Evolutionary conservation across 2,797 vertebrate genomes (phyloP).

Genomic region (Silurus aristotelis): DNA sequence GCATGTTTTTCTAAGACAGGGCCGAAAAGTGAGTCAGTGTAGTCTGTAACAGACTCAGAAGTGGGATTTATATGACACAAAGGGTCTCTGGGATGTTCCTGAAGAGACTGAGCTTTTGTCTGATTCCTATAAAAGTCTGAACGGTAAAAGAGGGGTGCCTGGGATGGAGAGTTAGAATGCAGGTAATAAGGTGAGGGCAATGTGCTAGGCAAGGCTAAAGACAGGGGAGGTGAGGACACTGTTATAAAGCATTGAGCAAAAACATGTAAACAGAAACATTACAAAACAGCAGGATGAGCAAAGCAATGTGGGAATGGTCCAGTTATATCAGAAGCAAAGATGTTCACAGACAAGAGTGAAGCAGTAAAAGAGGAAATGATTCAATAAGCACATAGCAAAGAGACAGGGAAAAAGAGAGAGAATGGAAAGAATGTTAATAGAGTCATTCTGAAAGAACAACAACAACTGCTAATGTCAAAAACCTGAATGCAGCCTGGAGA

Average conservation of each 20-base stretch:
- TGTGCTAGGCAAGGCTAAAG: slow-evolving; percentile 66
- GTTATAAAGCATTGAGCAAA: slow-evolving; percentile 43
- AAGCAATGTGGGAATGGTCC: slow-evolving; percentile 7
- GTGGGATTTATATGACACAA: slow-evolving; percentile 46
- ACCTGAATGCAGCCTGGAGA: slow-evolving; percentile 48
- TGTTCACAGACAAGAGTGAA: slow-evolving; percentile 53
- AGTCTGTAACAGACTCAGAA: slow-evolving; percentile 34
- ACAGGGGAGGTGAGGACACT: slow-evolving; percentile 75
- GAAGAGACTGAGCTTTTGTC: slow-evolving; percentile 40
- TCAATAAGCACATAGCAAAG: slow-evolving; percentile 60
- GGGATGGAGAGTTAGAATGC: slow-evolving; percentile 65
- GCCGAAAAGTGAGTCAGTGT: slow-evolving; percentile 46
- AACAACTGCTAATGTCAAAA: slow-evolving; percentile 69
- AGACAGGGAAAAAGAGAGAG: slow-evolving; percentile 73
- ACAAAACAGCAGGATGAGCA: not conserved
- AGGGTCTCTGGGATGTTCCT: slow-evolving; percentile 56
- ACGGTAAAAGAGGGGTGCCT: slow-evolving; percentile 55
- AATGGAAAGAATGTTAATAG: slow-evolving; percentile 78
- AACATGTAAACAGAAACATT: slow-evolving; percentile 51
- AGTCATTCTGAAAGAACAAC: slow-evolving; percentile 61
- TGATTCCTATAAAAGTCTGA: slow-evolving; percentile 64
- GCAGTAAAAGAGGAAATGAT: slow-evolving; percentile 52
- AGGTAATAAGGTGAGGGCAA: slow-evolving; percentile 73
- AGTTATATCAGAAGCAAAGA: not conserved
- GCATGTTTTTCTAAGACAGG: slow-evolving; percentile 8